These are phyloP conservation scores for Herpetotheres cachinnans DNA, from an alignment of 2,113 vertebrate species.

Conservation along the genomic window DNA sequence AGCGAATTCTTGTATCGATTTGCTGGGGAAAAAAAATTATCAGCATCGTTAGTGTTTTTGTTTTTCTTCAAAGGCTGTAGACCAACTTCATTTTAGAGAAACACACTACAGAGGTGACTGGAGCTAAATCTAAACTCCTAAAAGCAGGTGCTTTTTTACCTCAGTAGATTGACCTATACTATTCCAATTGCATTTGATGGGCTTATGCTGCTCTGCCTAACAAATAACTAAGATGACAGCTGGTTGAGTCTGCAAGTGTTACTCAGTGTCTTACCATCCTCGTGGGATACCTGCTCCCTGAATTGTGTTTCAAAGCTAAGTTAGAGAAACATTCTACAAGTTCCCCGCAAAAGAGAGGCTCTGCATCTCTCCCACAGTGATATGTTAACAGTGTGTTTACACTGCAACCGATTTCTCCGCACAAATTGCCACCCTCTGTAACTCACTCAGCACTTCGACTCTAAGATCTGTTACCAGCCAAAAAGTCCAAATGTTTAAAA, in stretches of 20 bases:
- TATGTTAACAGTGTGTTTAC: neutral
- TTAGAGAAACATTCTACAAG: neutral
- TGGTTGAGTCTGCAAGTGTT: neutral
- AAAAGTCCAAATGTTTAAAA: neutral
- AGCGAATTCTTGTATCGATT: neutral
- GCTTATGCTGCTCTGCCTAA: neutral
- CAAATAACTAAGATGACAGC: neutral
- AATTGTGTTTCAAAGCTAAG: neutral
- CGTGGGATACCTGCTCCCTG: neutral
- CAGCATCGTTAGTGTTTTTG: neutral
- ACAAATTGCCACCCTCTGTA: neutral
- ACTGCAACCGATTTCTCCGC: neutral
- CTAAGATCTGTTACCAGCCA: neutral
- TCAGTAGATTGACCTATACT: neutral
- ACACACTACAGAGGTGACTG: neutral
- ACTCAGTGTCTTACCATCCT: neutral
- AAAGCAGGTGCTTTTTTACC: neutral
- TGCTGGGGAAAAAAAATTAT: neutral
- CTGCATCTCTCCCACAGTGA: rapidly evolving
- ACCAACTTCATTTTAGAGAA: neutral
- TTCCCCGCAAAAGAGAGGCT: neutral
- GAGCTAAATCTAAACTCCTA: neutral
- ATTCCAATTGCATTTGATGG: neutral
- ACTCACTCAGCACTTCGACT: neutral
- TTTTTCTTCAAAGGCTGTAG: neutral